Evolutionary conservation across 2,888 invertebrate species (phyloP), one percentile per base, ranked within the genome.

Genomic region (Synanthedon formicaeformis): DNA sequence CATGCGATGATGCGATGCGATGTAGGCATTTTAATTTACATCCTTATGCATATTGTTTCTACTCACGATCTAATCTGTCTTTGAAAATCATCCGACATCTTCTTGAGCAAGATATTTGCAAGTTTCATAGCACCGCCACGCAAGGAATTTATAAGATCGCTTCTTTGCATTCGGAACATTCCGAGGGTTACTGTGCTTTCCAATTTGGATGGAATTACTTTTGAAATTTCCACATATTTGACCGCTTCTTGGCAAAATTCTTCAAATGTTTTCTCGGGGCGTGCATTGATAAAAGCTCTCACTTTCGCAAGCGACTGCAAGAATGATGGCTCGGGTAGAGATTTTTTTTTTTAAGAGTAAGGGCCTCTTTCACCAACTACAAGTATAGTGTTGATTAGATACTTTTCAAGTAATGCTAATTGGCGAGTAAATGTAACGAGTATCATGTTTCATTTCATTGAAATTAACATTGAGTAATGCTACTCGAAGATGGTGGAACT

Each of bases 111-210:
- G 52, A 90, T 89, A 51, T 91, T 91, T 57, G 92, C 91, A 53
- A 96, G 83, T 52, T 88, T 88, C 40, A 91, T 89, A 0, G 96
- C 94, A 27, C 92, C 87, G 11, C 85, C 76, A 6, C 93, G 91
- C 57, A 98, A 77, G 1, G 92, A 88, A 13, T 89, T 88, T 50
- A 97, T 93, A 34, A 97, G 84, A 53, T 94, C 93, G 51, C 89
- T 91, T 53, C 97, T 90, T 74, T 95, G 92, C 73, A 97, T 92
- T 67, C 94, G 93, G 72, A 95, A 98, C 82, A 96, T 91, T 8
- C 96, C 96, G 67, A 94, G 92, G 13, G 92, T 90, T 13, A 94
- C 89, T 0, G 93, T 92, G 56, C 92, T 90, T 59, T 92, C 90
- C 40, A 90, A 75, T 49, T 81, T 79, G 1, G 83, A 77, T 1